These are phyloP conservation scores for Lutraria rhynchaena DNA, from an alignment of 1,140 invertebrate genomes.

Conservation along the genomic window DNA sequence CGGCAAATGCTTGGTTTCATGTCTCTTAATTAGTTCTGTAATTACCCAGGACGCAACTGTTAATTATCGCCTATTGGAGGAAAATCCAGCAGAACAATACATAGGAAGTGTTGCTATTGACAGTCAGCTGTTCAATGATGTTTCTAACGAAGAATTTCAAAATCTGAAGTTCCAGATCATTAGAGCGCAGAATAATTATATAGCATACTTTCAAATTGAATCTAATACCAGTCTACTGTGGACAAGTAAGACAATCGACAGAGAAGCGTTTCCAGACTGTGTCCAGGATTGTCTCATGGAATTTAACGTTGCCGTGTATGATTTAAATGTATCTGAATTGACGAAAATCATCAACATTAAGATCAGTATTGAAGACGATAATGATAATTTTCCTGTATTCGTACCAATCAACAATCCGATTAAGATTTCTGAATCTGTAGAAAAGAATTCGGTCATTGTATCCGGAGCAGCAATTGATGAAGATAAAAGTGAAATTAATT, in stretches of 20 bases:
- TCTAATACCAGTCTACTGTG: conserved; percentile 94
- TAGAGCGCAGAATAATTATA: conserved; percentile 45
- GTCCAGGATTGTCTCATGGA: conserved; percentile 48
- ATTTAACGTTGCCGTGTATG: conserved; percentile 63
- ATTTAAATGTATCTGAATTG: neutral
- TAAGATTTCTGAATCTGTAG: conserved; percentile 65
- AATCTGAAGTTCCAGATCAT: conserved; percentile 55
- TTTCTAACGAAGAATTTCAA: conserved; percentile 44
- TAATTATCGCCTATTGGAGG: conserved; percentile 60
- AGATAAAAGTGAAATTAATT: conserved; percentile 65
- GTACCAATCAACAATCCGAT: conserved; percentile 30
- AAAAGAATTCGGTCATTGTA: conserved; percentile 55
- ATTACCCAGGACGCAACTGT: conserved; percentile 45
- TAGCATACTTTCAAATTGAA: conserved; percentile 89
- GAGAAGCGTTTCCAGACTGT: conserved; percentile 61
- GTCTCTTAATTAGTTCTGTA: neutral
- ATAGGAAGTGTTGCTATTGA: conserved; percentile 66
- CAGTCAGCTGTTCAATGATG: conserved; percentile 35
- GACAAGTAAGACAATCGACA: conserved; percentile 61
- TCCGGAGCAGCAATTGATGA: conserved; percentile 70
- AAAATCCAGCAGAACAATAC: conserved; percentile 24
- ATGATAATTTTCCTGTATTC: conserved; percentile 77
- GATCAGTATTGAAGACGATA: conserved; percentile 69
- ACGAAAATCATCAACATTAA: conserved; percentile 70
- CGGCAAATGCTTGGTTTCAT: neutral